Conservation (phyloP, 2,113 vertebrate genomes). For the Tetrao urogallus region DNA sequence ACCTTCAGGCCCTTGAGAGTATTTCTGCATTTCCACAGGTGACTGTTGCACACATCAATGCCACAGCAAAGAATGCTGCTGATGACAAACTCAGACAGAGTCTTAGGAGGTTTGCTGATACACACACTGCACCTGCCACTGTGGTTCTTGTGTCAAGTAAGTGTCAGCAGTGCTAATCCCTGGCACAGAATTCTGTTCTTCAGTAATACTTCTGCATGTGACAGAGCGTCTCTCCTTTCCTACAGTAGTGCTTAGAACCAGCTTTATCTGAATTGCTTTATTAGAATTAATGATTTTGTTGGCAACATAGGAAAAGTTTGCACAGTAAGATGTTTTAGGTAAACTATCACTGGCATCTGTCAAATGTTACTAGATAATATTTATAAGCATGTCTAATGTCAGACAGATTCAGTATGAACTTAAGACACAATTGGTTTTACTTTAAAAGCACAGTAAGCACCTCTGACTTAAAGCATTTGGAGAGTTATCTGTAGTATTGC, state of each 20-base stretch:
- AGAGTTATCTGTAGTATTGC: not conserved
- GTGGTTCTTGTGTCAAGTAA: slow-evolving; percentile 96
- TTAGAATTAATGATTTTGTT: not conserved
- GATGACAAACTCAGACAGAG: slow-evolving; percentile 98
- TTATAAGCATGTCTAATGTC: not conserved
- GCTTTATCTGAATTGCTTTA: not conserved
- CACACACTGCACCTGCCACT: slow-evolving; percentile 93
- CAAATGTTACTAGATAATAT: not conserved
- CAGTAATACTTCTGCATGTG: rapidly evolving
- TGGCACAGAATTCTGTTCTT: not conserved
- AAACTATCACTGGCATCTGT: not conserved
- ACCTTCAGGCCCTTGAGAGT: rapidly evolving
- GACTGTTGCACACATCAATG: slow-evolving; percentile 97
- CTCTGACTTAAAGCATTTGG: not conserved
- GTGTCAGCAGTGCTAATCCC: slow-evolving; percentile 1
- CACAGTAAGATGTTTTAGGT: not conserved
- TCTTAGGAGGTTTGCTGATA: slow-evolving; percentile 94
- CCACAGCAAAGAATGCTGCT: slow-evolving; percentile 98
- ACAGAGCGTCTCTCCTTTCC: not conserved
- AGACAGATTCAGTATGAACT: not conserved
- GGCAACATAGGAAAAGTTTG: not conserved
- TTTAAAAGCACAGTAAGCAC: not conserved
- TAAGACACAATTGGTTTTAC: not conserved
- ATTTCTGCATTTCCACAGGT: slow-evolving; percentile 78
- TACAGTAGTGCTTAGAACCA: not conserved